Percentiles rank a stretch among this genome's conserved stretches.
phyloP scores from a whole-genome alignment of 2,113 vertebrate species.

The Lophotis ruficrista region DNA sequence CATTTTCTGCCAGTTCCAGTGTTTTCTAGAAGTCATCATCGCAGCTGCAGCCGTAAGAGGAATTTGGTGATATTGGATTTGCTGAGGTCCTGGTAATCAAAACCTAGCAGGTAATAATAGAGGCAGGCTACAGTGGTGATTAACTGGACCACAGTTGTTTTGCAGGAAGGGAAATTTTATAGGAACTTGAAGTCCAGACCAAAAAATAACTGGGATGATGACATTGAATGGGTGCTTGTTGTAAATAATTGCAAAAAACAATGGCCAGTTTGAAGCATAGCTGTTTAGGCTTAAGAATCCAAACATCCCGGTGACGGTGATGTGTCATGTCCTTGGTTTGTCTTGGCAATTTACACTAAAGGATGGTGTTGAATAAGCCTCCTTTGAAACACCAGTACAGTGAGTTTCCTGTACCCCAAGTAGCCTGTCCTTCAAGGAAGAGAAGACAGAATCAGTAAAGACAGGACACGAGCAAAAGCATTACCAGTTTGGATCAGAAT shows the following conservation, averaged over 20 bases:
- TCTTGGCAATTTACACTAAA: neutral
- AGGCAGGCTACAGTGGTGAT: slow-evolving; percentile 11
- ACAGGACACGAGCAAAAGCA: neutral
- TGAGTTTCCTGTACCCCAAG: neutral
- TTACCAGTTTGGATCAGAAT: neutral
- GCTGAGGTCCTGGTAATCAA: slow-evolving; percentile 40
- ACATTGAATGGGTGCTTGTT: neutral
- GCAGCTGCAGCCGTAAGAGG: slow-evolving; percentile 16
- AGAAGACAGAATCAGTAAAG: neutral
- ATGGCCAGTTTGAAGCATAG: neutral
- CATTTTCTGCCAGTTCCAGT: slow-evolving; percentile 12
- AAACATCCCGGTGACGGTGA: neutral
- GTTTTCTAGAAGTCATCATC: slow-evolving; percentile 12
- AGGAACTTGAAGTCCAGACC: neutral
- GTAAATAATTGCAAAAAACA: neutral
- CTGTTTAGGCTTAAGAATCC: neutral
- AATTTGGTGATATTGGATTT: slow-evolving; percentile 40
- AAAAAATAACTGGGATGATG: neutral
- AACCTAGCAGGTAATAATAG: slow-evolving; percentile 18
- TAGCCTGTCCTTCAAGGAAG: neutral
- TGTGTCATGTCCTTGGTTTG: neutral
- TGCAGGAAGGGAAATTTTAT: slow-evolving; percentile 22
- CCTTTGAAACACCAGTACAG: neutral
- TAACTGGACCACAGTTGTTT: neutral
- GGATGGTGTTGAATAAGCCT: neutral